Percentiles rank a stretch among this genome's conserved stretches.
These are phyloP conservation scores for Ethmia dodecea DNA, from an alignment of 2,888 invertebrate genomes.

Conservation along the genomic window DNA sequence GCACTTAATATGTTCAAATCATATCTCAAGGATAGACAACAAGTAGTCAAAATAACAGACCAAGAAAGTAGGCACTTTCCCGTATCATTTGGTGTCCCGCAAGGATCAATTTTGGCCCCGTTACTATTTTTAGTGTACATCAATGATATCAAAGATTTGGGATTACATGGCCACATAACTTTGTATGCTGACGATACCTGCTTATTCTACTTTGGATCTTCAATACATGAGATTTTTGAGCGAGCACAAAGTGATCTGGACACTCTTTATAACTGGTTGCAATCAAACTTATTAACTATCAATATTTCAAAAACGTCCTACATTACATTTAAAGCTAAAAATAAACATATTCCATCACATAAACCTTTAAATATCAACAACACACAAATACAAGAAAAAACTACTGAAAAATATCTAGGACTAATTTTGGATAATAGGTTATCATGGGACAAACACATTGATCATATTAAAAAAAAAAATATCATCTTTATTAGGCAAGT, in stretches of 20 bases:
- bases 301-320: constrained; percentile 10
- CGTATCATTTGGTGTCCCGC: neutral
- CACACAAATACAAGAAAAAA: neutral
- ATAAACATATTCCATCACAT: constrained; percentile 3
- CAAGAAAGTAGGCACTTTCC: neutral
- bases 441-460: constrained; percentile 1
- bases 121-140: neutral
- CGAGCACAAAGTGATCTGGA: constrained; percentile 9
- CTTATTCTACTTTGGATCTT: constrained; percentile 6
- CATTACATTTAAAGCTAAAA: constrained; percentile 10
- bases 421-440: neutral
- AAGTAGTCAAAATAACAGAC: neutral
- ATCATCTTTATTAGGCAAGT: neutral
- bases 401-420: neutral
- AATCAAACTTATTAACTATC: constrained; percentile 11
- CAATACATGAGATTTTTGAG: constrained; percentile 1
- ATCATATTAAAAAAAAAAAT: neutral
- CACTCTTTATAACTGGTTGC: constrained; percentile 6
- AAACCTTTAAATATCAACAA: neutral
- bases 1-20: neutral
- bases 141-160: constrained; percentile 2
- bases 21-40: neutral
- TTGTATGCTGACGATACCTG: constrained; percentile 13
- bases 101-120: neutral
- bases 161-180: constrained; percentile 5